phyloP scores from a whole-genome alignment of 2,888 invertebrate genomes.

The Eledona agricola region DNA sequence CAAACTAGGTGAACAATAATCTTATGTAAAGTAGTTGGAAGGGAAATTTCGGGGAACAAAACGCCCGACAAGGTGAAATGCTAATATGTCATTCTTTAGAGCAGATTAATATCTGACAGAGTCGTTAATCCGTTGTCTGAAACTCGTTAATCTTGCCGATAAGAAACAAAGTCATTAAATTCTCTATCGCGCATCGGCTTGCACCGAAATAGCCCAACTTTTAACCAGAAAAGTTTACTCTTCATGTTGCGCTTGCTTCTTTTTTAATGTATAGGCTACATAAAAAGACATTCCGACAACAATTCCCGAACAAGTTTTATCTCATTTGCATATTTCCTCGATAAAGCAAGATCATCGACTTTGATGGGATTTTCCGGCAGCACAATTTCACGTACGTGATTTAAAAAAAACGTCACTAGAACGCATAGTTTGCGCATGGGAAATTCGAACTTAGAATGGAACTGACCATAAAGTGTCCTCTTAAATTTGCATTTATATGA shows the following conservation, averaged over 20 bases:
- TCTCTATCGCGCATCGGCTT: constrained; percentile 55
- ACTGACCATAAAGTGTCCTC: too few relatives aligned
- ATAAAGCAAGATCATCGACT: constrained; percentile 4
- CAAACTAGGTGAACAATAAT: constrained; percentile 27
- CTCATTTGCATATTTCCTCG: constrained; percentile 10
- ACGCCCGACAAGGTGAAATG: constrained; percentile 43
- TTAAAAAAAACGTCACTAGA: too few relatives aligned
- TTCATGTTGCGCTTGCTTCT: constrained; percentile 21
- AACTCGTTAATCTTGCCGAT: constrained; percentile 60
- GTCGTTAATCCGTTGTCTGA: constrained; percentile 57
- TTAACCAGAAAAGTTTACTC: constrained; percentile 59
- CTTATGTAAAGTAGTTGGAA: constrained; percentile 27
- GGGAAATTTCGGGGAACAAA: constrained; percentile 32
- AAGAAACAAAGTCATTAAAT: constrained; percentile 61
- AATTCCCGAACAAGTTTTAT: constrained; percentile 2
- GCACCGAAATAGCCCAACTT: constrained; percentile 57
- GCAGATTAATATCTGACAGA: constrained; percentile 54
- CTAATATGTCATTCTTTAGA: constrained; percentile 50
- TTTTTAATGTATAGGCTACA: constrained; percentile 17
- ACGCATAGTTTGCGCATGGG: too few relatives aligned
- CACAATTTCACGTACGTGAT: too few relatives aligned
- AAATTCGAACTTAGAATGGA: too few relatives aligned
- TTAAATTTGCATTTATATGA: too few relatives aligned
- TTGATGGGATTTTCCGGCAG: too few relatives aligned
- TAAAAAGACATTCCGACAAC: constrained; percentile 15